Base-by-base conservation (phyloP, 2,797 vertebrate genomes). In the Sandelia bainsii region DNA sequence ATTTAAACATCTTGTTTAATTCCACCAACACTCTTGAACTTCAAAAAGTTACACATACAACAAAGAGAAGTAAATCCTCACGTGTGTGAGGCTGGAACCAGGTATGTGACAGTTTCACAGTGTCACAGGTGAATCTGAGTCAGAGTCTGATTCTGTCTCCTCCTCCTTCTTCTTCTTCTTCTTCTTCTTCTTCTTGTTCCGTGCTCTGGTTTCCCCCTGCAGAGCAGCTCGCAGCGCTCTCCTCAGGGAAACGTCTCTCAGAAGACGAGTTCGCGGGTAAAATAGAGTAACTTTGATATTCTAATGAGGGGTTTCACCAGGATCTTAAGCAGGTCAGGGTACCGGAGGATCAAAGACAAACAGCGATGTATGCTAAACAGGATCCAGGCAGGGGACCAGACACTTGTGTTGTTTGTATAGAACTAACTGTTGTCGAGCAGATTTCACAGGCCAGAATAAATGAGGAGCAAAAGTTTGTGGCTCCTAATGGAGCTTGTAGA, bases 261-360 rank as follows among this genome's bases (percentile, higher is more conserved):
- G 67, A 66, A 70, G 65, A 69, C 17, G 53, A 34, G 65, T 73
- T 81, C 67, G 65, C 23, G 76, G 70, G 65, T 70, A 72, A 83
- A 84, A 80, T 6, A 81, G 72, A 84, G 79, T 6, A 79, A 76
- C 82, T 87, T 89, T 87, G 82, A 89, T 87, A 82, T 87, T 81
- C 19, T 83, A 85, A 89, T 87, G 79, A 85, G 79, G 75, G 44
- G 56, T 52, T 80, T 84, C 71, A 39, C 62, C 39, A 7, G 44
- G 78, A 86, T 78, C 8, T 71, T 74, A 88, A 88, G 82, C 80
- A 69, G 87, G 82, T 81, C 84, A 82, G 59, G 75, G 52, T 74
- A 50, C 29, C 48, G 16, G 69, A 75, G 80, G 77, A 88, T 88
- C 84, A 84, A 77, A 88, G 59, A 77, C 79, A 70, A 75, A 79